These are phyloP conservation scores for Poeciliopsis occidentalis DNA, from an alignment of 2,113 vertebrate genomes.

Conservation along the genomic window DNA sequence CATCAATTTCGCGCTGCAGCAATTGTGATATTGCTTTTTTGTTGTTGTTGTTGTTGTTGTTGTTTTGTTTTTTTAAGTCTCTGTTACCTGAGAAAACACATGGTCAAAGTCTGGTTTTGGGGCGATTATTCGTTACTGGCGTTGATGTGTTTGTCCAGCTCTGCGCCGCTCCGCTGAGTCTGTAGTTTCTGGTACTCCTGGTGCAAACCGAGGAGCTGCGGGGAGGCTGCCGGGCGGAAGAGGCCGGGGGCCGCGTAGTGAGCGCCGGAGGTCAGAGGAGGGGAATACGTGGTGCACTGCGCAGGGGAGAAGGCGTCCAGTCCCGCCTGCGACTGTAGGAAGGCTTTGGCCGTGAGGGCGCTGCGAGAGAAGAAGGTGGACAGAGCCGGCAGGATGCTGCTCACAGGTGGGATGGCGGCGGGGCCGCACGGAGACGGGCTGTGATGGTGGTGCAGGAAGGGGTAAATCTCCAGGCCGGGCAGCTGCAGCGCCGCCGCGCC, in stretches of 20 bases:
- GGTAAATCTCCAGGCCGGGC: conserved; percentile 78
- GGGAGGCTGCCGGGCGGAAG: conserved; percentile 72
- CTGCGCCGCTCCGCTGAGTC: conserved; percentile 54
- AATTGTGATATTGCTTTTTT: background rate
- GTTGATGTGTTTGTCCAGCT: conserved; percentile 66
- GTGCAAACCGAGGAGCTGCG: conserved; percentile 74
- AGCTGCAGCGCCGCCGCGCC: conserved; percentile 73
- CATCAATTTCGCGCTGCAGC: background rate
- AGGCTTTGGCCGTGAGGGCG: conserved; percentile 73
- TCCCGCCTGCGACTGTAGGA: conserved; percentile 71
- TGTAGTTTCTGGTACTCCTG: conserved; percentile 79
- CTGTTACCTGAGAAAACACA: conserved; percentile 76
- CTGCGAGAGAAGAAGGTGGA: conserved; percentile 80
- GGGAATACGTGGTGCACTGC: conserved; percentile 50
- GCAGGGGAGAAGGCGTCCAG: conserved; percentile 67
- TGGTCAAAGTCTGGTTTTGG: conserved; percentile 26
- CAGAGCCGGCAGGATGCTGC: conserved; percentile 80
- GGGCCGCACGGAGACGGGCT: conserved; percentile 61
- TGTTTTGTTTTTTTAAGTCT: conserved; percentile 28
- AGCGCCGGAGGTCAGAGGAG: conserved; percentile 57
- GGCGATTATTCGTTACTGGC: conserved; percentile 37
- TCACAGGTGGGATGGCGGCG: conserved; percentile 74
- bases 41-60: no score
- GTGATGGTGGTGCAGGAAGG: conserved; percentile 69
- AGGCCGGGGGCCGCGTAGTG: conserved; percentile 68